These are phyloP conservation scores for Notoglanidium macrostoma DNA, from an alignment of 2,797 vertebrate genomes.

Conservation along the genomic window DNA sequence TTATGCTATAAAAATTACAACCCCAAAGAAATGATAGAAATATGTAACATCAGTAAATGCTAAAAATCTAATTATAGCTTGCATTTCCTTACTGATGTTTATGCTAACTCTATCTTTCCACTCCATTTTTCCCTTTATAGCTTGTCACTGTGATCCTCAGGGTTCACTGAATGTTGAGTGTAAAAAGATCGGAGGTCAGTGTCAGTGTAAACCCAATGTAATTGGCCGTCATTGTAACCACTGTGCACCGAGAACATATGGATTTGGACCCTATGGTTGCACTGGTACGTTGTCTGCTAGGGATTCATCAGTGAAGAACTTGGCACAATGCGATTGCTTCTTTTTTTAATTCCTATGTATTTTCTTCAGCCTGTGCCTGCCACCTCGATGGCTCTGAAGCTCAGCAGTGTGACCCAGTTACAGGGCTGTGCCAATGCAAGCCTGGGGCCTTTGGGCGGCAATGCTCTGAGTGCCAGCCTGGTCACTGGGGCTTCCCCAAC, in stretches of 20 bases:
- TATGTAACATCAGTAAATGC: not conserved
- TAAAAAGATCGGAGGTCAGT: slow-evolving; percentile 81
- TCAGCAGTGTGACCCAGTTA: slow-evolving; percentile 75
- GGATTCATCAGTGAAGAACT: not conserved
- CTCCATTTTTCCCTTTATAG: slow-evolving; percentile 62
- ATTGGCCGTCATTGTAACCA: slow-evolving; percentile 79
- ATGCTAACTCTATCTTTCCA: not conserved
- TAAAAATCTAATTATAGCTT: not conserved
- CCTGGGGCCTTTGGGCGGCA: slow-evolving; percentile 69
- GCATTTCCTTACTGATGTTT: not conserved
- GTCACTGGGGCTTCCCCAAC: slow-evolving; percentile 80
- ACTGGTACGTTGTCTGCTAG: slow-evolving; percentile 67
- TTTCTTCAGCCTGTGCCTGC: slow-evolving; percentile 79
- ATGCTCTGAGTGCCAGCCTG: slow-evolving; percentile 80
- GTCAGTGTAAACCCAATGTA: slow-evolving; percentile 81
- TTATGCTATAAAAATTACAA: not conserved
- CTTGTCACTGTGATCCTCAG: slow-evolving; percentile 83
- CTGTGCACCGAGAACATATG: slow-evolving; percentile 79
- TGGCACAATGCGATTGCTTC: not conserved
- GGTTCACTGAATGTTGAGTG: slow-evolving; percentile 84
- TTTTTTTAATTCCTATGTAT: slow-evolving; percentile 1
- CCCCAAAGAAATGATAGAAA: not conserved
- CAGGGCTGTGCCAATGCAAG: slow-evolving; percentile 81
- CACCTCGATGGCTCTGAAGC: slow-evolving; percentile 76
- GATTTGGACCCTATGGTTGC: slow-evolving; percentile 82